These are phyloP conservation scores for Ophiodon elongatus DNA, from an alignment of 2,113 vertebrate genomes.

Conservation along the genomic window DNA sequence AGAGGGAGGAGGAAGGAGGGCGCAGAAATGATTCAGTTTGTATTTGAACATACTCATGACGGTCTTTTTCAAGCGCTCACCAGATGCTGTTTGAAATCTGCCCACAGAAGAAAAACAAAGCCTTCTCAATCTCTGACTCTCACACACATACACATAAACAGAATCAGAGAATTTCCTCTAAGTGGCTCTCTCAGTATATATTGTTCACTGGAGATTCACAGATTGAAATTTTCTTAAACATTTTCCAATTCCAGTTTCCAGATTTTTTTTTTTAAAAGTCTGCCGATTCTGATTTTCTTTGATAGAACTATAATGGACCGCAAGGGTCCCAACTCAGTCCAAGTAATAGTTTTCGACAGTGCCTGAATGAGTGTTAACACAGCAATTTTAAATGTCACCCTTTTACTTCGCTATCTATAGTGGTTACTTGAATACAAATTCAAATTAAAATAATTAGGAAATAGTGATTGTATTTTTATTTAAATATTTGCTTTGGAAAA, in stretches of 20 bases:
- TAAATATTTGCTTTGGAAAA: no score
- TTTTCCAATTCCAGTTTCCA: background rate
- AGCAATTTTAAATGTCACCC: background rate
- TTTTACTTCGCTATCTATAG: background rate
- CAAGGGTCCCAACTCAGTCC: background rate
- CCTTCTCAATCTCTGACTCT: constrained; percentile 57
- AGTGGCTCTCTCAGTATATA: constrained; percentile 54
- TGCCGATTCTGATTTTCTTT: background rate
- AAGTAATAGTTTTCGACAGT: background rate
- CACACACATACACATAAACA: constrained; percentile 52
- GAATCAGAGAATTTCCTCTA: constrained; percentile 63
- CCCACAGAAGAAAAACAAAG: constrained; percentile 80
- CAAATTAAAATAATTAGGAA: background rate
- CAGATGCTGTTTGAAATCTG: constrained; percentile 87
- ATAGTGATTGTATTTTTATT: background rate
- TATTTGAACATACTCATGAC: constrained; percentile 77
- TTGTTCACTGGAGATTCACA: constrained; percentile 34
- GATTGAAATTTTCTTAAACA: background rate
- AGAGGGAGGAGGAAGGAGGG: constrained; percentile 45
- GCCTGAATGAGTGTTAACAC: background rate
- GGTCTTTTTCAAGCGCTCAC: constrained; percentile 79
- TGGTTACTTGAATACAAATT: background rate
- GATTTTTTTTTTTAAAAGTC: background rate
- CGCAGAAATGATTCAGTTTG: constrained; percentile 77
- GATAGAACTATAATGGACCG: background rate